These are phyloP conservation scores for Anguilla marmorata DNA, from an alignment of 2,797 vertebrate genomes.

Conservation along the genomic window DNA sequence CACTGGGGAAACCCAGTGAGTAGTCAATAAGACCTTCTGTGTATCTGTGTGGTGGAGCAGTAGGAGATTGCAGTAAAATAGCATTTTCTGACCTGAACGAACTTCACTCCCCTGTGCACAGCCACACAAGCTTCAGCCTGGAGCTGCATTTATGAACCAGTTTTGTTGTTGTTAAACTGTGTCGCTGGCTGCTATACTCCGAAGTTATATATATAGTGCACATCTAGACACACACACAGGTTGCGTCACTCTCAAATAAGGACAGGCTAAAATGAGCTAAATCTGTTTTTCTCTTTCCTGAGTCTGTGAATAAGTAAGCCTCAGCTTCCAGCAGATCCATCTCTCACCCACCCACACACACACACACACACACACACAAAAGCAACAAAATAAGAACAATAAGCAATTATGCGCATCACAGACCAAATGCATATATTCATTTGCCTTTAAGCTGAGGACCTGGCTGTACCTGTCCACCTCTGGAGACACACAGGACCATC, in stretches of 20 bases:
- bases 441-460: constrained; percentile 28
- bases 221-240: too few species aligned
- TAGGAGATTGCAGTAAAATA: neutral
- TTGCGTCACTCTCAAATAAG: neutral
- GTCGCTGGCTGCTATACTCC: neutral
- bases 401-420: neutral
- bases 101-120: neutral
- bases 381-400: too few species aligned
- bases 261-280: neutral
- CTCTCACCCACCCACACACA: neutral
- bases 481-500: constrained; percentile 37
- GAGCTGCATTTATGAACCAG: neutral
- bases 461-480: constrained; percentile 38
- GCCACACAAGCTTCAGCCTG: neutral
- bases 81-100: neutral
- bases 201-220: too few species aligned
- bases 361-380: neutral
- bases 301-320: neutral
- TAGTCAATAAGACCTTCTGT: neutral
- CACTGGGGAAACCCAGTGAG: neutral
- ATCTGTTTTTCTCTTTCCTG: neutral
- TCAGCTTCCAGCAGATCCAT: neutral
- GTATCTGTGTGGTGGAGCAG: neutral
- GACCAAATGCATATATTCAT: constrained; percentile 30
- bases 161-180: neutral